Evolutionary conservation across 2,113 vertebrate species (phyloP), one percentile per base, ranked within the genome.

Genomic region (Larimichthys crocea): DNA sequence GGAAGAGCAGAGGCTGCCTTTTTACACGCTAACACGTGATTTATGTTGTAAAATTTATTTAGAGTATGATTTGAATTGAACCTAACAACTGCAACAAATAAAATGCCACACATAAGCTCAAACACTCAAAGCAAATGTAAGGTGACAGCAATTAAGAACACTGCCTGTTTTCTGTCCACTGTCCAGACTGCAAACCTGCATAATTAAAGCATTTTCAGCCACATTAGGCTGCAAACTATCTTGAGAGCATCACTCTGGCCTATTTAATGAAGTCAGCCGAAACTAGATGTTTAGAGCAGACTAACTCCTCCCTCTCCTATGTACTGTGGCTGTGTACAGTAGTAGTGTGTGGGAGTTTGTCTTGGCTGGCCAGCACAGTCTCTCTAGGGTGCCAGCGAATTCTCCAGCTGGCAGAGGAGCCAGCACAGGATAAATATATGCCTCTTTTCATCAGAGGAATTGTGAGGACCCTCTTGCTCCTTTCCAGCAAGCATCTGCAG

Each of bases 321-420:
- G 35, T 40, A 40, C 35, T 40, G 35, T 69, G 59, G 76, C 73
- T 73, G 62, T 79, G 67, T 85, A 72, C 76, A 76, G 86, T 88
- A 85, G 85, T 84, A 86, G 61, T 75, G 75, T 81, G 91, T 94
- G 83, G 91, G 92, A 93, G 90, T 90, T 77, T 4, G 20, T 44
- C 74, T 84, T 63, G 74, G 69, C 83, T 60, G 82, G 70, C 66
- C 76, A 63, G 64, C 31, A 62, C 35, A 5, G 50, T n/a, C 89
- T 87, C 75, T 81, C 76, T 50, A 73, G 61, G 78, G 82, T 85
- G 88, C 86, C 85, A 82, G 82, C 22, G 67, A 89, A 88, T 86
- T 86, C 84, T 87, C 88, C 76, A 74, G 72, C n/a, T 64, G 80
- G 82, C 60, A 12, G 26, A 77, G 42, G 24, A 86, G 70, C 83